Evolutionary conservation across 30 jellyfish, hydroid and myxozoan genomes (phyloP), one percentile per base, ranked within the genome.

Genomic region (Mastigias papua): DNA sequence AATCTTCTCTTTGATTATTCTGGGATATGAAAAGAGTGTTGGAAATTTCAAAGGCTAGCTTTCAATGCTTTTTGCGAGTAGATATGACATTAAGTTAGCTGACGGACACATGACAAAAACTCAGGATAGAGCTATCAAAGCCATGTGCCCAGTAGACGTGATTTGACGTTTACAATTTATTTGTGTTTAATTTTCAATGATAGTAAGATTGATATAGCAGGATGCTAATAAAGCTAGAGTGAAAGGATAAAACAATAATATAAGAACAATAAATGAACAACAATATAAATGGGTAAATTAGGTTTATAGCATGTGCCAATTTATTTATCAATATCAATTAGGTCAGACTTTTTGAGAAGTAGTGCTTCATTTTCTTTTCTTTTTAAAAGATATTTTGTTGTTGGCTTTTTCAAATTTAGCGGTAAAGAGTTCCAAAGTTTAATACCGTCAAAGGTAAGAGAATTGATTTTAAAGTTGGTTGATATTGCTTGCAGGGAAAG

Each of bases 401-500:
- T n/a, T n/a, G n/a, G n/a, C n/a, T n/a, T n/a, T n/a, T n/a, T n/a
- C n/a, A n/a, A n/a, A n/a, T n/a, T n/a, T n/a, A n/a, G n/a, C n/a
- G n/a, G n/a, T n/a, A n/a, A n/a, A n/a, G n/a, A n/a, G n/a, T n/a
- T n/a, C n/a, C n/a, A n/a, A n/a, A n/a, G n/a, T n/a, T n/a, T n/a
- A n/a, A n/a, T n/a, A n/a, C n/a, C n/a, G n/a, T n/a, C n/a, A n/a
- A 46, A 46, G 8, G 60, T 46, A 46, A 46, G 60, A 46, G 21
- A 61, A 20, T 61, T 61, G 7, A 11, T 26, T 61, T 61, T 20
- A 61, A 26, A 61, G 22, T 61, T 61, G 73, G 73, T 61, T 61
- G 73, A 61, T 61, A 61, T 61, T 61, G 73, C 73, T 61, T 61
- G 73, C 21, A 61, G 73, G 73, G 73, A 61, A 61, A 61, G 21